phyloP scores from a whole-genome alignment of 2,113 vertebrate genomes.

The Brachyhypopomus gauderio region DNA sequence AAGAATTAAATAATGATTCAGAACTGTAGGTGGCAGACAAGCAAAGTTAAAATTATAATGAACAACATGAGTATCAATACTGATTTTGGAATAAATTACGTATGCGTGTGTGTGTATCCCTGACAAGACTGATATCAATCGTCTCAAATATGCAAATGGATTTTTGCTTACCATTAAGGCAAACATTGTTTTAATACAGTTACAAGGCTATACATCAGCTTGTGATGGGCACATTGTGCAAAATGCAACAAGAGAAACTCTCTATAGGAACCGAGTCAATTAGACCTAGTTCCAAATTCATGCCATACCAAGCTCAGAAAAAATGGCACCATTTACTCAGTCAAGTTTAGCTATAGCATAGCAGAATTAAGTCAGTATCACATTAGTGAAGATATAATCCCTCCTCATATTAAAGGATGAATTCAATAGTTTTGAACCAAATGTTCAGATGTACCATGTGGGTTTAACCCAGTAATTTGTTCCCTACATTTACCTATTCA shows the following conservation, averaged over 20 bases:
- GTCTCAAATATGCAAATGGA: constrained; percentile 10
- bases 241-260: constrained; percentile 39
- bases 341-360: not conserved
- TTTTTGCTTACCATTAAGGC: not conserved
- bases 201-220: constrained; percentile 35
- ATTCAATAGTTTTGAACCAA: constrained; percentile 28
- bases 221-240: constrained; percentile 20
- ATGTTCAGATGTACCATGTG: not conserved
- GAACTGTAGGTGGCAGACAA: constrained; percentile 52
- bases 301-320: not conserved
- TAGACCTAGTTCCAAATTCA: not conserved
- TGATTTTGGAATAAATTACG: constrained; percentile 70
- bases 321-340: not conserved
- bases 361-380: not conserved
- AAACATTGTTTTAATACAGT: constrained; percentile 30
- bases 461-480: not conserved
- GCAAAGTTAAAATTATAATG: constrained; percentile 22
- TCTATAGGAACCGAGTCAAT: not conserved
- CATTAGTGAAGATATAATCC: not conserved
- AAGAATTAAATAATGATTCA: constrained; percentile 15
- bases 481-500: too few relatives aligned
- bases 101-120: constrained; percentile 36
- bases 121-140: constrained; percentile 55
- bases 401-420: not conserved
- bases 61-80: constrained; percentile 61